Percentiles rank a stretch among this genome's conserved stretches.
phyloP scores from a whole-genome alignment of 2,888 invertebrate genomes.

The Eupeodes latifasciatus region DNA sequence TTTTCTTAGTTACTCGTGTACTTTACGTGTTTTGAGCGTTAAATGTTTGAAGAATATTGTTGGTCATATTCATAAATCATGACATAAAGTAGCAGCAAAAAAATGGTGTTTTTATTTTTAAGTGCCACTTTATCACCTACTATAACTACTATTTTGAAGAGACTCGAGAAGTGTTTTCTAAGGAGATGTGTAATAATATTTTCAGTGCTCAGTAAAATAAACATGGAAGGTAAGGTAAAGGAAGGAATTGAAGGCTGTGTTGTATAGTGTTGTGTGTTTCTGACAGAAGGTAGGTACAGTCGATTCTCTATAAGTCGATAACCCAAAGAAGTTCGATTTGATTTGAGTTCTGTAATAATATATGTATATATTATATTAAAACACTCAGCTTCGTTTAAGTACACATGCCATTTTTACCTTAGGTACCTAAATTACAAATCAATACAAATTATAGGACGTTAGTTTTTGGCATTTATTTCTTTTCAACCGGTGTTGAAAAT shows the following conservation, averaged over 20 bases:
- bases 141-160: background rate
- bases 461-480: too few relatives aligned
- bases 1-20: background rate
- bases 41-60: conserved; percentile 10
- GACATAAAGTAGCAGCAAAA: background rate
- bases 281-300: too few relatives aligned
- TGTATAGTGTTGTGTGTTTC: background rate
- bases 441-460: too few relatives aligned
- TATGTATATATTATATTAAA: too few relatives aligned
- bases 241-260: background rate
- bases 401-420: too few relatives aligned
- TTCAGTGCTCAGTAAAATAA: background rate
- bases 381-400: too few relatives aligned
- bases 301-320: too few relatives aligned
- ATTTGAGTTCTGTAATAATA: too few relatives aligned
- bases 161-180: background rate
- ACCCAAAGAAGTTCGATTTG: too few relatives aligned
- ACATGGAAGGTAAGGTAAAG: background rate
- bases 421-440: too few relatives aligned
- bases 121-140: background rate
- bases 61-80: conserved; percentile 30
- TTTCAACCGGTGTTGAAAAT: too few relatives aligned
- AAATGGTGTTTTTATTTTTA: background rate
- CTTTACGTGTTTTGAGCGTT: conserved; percentile 5
- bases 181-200: conserved; percentile 10